A percentile compares a stretch with the other conserved stretches of the same genome.
These are phyloP conservation scores for Zaprionus capensis DNA, from an alignment of 1,140 invertebrate species.

Conservation along the genomic window DNA sequence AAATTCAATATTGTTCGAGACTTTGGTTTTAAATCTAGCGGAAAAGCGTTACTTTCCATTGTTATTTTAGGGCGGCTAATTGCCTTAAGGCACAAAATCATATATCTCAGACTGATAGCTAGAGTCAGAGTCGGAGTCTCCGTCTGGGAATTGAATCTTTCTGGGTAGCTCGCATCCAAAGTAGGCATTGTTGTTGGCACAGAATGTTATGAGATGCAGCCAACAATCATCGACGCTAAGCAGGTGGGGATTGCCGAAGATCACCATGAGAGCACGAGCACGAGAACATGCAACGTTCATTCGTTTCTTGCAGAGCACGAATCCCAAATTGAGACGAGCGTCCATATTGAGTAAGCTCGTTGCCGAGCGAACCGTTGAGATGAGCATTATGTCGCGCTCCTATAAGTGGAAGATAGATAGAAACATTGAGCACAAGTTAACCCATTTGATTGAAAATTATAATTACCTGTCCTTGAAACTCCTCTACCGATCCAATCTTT, in stretches of 20 bases:
- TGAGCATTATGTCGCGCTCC: conserved; percentile 93
- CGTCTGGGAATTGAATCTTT: background rate
- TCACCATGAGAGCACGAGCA: conserved; percentile 90
- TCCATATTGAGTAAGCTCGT: conserved; percentile 85
- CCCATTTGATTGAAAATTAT: background rate
- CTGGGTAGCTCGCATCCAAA: conserved; percentile 87
- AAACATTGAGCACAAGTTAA: background rate
- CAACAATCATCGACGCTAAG: conserved; percentile 89
- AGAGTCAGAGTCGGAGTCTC: background rate
- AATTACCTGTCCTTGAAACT: conserved; percentile 92
- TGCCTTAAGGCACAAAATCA: conserved; percentile 10
- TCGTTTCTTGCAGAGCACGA: conserved; percentile 90
- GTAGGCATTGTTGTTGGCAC: conserved; percentile 87
- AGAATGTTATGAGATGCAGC: conserved; percentile 88
- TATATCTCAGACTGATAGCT: background rate
- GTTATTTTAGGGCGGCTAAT: background rate
- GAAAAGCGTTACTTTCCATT: background rate
- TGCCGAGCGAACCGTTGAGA: conserved; percentile 92
- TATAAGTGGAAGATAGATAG: conserved; percentile 83
- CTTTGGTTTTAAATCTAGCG: conserved; percentile 10
- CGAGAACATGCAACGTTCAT: conserved; percentile 95
- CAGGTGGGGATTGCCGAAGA: conserved; percentile 93
- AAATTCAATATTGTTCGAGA: background rate
- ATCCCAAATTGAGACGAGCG: conserved; percentile 88
- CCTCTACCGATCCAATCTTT: conserved; percentile 97